Conservation (phyloP, 1,140 invertebrate species). For the honey bee (Apis mellifera) region Amel_HAv3.1 CM009940.2:10896501-10897000, state of each 20-base stretch:
- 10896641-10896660: slow-evolving; percentile 43
- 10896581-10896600: too few relatives aligned
- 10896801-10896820: too few relatives aligned
- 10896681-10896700: background rate
- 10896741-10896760: background rate
- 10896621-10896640: background rate
- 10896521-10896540: background rate
- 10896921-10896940: background rate
- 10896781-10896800: too few relatives aligned
- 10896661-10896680: background rate
- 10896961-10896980: too few relatives aligned
- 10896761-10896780: too few relatives aligned
- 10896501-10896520: background rate
- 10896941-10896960: background rate
- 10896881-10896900: background rate
- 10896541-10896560: too few relatives aligned
- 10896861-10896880: background rate
- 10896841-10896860: too few relatives aligned
- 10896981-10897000: too few relatives aligned
- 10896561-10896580: too few relatives aligned
- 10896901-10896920: background rate
- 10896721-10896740: background rate
- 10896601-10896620: background rate
- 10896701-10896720: background rate
- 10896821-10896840: too few relatives aligned